Evolutionary conservation across 1,140 invertebrate species (phyloP).

Genomic region (Leptinotarsa undecemlineata): DNA sequence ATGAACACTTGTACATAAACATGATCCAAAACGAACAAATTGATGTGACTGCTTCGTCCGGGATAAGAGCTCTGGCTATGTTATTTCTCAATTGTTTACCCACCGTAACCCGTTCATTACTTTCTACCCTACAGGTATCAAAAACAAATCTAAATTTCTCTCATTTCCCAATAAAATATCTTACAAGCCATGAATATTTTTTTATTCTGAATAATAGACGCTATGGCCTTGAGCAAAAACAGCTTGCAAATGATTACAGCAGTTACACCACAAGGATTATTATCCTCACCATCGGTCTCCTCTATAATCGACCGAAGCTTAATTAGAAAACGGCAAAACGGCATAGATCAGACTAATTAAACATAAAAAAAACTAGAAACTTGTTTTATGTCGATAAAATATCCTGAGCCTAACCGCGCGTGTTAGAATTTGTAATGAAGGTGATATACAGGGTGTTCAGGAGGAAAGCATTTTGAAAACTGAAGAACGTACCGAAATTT

Average conservation of each 20-base stretch:
- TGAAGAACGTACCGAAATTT: no score
- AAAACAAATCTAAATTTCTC: no score
- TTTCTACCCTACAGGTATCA: no score
- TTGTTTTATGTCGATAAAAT: neutral
- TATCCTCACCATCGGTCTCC: constrained; percentile 1
- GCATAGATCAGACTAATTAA: constrained; percentile 5
- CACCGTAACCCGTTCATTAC: no score
- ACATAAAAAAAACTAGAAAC: neutral
- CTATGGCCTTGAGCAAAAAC: neutral
- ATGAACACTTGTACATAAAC: no score
- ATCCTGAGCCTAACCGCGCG: neutral
- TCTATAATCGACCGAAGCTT: neutral
- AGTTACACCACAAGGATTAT: neutral
- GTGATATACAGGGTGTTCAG: neutral
- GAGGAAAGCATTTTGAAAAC: neutral
- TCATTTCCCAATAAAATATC: no score
- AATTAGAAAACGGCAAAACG: constrained; percentile 5
- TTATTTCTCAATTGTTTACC: no score
- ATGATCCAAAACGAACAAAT: no score
- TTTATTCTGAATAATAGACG: no score
- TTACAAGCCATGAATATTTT: no score
- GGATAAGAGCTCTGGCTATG: no score
- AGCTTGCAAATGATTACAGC: neutral
- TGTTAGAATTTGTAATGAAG: neutral
- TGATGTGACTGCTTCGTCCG: no score